Percentiles rank a stretch among this genome's conserved stretches.
Conservation (phyloP, 2,797 vertebrate genomes). For the Sebastes paucispinis region DNA sequence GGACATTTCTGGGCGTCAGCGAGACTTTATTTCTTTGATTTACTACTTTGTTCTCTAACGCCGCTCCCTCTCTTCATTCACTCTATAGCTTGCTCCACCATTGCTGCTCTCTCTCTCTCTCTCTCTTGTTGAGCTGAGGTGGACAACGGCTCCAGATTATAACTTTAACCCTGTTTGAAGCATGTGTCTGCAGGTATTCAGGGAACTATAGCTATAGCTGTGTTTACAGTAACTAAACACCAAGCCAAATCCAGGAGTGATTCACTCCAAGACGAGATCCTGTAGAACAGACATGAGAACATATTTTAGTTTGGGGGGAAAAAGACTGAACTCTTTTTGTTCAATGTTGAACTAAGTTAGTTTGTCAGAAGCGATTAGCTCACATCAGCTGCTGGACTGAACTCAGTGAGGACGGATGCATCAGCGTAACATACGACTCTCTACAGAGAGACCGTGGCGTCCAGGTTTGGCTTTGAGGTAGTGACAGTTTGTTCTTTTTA, state of each 20-base stretch:
- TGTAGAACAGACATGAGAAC: not conserved
- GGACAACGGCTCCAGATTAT: no score
- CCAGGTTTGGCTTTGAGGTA: constrained; percentile 1
- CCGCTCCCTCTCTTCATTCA: no score
- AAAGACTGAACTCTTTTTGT: not conserved
- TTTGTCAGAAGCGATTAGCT: not conserved
- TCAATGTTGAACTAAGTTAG: not conserved
- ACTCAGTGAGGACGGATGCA: not conserved
- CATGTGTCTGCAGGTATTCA: no score
- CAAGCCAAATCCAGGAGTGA: not conserved
- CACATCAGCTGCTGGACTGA: constrained; percentile 1
- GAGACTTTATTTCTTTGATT: no score
- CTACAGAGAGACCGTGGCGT: not conserved
- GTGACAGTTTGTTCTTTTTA: constrained; percentile 16
- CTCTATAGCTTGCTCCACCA: no score
- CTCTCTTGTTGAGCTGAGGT: no score
- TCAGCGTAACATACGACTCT: not conserved
- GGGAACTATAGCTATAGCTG: no score
- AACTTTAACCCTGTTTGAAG: no score
- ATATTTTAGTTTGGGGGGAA: not conserved
- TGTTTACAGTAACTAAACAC: no score
- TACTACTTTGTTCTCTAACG: no score
- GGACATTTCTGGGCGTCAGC: no score
- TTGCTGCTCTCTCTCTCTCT: no score
- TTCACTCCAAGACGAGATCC: rapidly evolving